phyloP scores from a whole-genome alignment of 2,797 vertebrate genomes.

The Orientallactaga sibirica region DNA sequence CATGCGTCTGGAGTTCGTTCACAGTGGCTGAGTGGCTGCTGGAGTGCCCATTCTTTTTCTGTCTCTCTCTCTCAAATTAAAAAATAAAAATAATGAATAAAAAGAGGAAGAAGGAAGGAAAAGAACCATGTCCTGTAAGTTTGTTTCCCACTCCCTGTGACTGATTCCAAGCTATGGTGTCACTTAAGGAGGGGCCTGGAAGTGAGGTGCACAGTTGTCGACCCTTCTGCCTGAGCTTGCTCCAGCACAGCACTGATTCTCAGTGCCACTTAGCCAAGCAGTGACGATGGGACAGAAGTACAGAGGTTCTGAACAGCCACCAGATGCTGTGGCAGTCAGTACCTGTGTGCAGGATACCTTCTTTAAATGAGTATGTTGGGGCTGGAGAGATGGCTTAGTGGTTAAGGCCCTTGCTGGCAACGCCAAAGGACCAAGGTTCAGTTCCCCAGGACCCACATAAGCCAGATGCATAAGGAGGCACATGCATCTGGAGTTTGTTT shows the following conservation, averaged over 20 bases:
- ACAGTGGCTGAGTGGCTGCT: too few relatives aligned
- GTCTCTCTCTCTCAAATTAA: too few relatives aligned
- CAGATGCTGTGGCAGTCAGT: background rate
- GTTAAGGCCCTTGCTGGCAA: too few relatives aligned
- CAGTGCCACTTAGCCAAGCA: background rate
- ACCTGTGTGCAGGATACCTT: background rate
- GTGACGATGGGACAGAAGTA: background rate
- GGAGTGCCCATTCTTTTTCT: too few relatives aligned
- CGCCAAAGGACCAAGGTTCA: too few relatives aligned
- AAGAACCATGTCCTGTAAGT: background rate
- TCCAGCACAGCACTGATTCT: background rate
- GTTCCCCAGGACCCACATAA: too few relatives aligned
- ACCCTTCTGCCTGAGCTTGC: background rate
- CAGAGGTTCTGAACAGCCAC: background rate
- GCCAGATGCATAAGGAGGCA: too few relatives aligned
- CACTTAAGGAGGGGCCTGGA: background rate
- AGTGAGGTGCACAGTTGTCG: fast-evolving
- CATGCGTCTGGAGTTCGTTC: too few relatives aligned
- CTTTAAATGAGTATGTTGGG: background rate
- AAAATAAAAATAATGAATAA: too few relatives aligned
- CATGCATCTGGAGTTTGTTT: too few relatives aligned
- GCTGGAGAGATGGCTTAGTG: too few relatives aligned
- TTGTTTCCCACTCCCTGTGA: background rate
- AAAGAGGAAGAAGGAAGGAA: background rate
- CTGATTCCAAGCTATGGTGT: background rate